Evolutionary conservation across 2,888 invertebrate genomes (phyloP), one percentile per base, ranked within the genome.

Genomic region (Eumacrocentrus americanus): DNA sequence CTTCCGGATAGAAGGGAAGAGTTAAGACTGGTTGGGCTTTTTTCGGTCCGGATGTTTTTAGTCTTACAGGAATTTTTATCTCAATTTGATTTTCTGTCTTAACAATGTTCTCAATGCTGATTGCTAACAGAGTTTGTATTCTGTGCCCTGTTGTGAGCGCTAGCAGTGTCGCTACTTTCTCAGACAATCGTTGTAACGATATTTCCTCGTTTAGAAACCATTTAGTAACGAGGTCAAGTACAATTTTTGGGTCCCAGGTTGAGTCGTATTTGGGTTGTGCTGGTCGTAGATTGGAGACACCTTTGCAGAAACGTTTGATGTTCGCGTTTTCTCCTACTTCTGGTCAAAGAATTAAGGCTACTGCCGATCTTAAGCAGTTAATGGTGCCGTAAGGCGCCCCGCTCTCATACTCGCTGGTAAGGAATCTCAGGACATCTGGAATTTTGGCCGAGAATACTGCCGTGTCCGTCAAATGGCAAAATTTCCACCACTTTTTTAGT

Each of bases 361-460:
- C 46, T 1, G 73, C 73, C 18, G 73, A 67, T 18, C 71, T 53
- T 35, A 65, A 57, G 4, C 62, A 66, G 44, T 71, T 70, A 11
- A 73, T 59, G 1, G 71, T 63, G 4, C 70, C 67, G 58, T 68
- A 72, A 12, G 59, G 50, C 2, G 53, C 52, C 25, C 40, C 53
- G 2, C 51, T 53, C 3, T 61, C 52, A 6, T 22, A 64, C n/a
- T 58, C 54, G n/a, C 12, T n/a, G n/a, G 50, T 46, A 7, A 58
- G 42, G 38, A 58, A 58, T 4, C 16, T 16, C 34, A 48, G 1
- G 5, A 48, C 18, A 5, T 53, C 37, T 16, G 44, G 14, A 0
- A 52, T 37, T 12, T 37, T 11, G 20, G 16, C 6, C 9, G 22
- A 5, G 9, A 20, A 40, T 22, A 35, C 18, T 6, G 25, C 23